Base-by-base conservation (phyloP, 1,140 invertebrate species). In the Drosophila arizonae region DNA sequence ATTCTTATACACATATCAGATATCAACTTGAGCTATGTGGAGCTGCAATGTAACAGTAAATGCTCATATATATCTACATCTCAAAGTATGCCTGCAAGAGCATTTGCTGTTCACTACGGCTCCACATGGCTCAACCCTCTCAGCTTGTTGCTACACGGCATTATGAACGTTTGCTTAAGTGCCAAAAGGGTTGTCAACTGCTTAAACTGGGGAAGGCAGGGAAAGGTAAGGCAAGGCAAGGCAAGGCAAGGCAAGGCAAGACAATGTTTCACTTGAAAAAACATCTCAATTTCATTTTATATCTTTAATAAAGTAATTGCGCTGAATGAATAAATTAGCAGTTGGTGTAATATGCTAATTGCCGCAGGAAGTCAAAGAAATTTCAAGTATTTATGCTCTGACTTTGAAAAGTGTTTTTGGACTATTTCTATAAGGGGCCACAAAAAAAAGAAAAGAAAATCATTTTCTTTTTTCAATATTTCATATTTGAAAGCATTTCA, bases 161-260 rank as follows among this genome's bases (percentile, higher is more conserved):
- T 45, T 46, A 46, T 46, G 43, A 1, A 6, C 43, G 43, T 46
- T 17, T 46, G n/a, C n/a, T 46, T 15, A 46, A 46, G 43, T 46
- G 43, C 6, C 43, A 46, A 46, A 46, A 46, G 43, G 43, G 43
- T 46, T 46, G 43, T 46, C 43, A 46, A 15, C 43, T 46, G 43
- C 21, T 46, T 21, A 46, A 15, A 17, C 43, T 46, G 15, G 43
- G 6, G 21, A 24, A 24, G 21, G 21, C 21, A 24, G 21, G 21
- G 2, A 24, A 24, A 24, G 21, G 21, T 3, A 24, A 24, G 3
- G 21, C 21, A 24, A 17, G 17, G 17, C 17, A 17, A 17, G 17
- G 17, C 17, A 17, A 17, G 21, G 2, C 21, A 24, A 24, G 21
- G 21, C 21, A 24, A 24, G 21, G 1, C 21, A 24, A 8, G 43